Evolutionary conservation across 2,888 invertebrate genomes (phyloP), one percentile per base, ranked within the genome.

Genomic region (Torymus tubicola): DNA sequence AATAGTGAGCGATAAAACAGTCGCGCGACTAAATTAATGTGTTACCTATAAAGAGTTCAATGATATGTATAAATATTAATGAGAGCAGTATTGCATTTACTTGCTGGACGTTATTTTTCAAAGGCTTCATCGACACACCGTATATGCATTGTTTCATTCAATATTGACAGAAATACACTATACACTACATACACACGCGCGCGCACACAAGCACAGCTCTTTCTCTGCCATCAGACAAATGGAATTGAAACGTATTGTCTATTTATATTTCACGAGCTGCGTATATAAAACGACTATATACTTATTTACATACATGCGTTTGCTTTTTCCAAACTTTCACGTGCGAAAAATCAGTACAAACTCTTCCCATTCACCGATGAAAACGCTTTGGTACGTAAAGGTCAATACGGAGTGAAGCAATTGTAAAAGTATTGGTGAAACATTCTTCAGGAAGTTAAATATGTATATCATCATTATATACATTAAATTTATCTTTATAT

Each of bases 271-370:
- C 24, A 24, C 24, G 24, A 24, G 24, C 24, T 24, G 24, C 3
- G 18, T 16, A 42, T 14, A 53, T n/a, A 14, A 3, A n/a, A n/a
- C n/a, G 24, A 21, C 16, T 60, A 31, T 42, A 50, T 69, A n/a
- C 57, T 63, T 3, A 2, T 24, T 24, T 24, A 24, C 3, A 24
- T 24, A 24, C 24, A 24, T 24, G 24, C 24, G 3, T 3, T 2
- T 3, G 24, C 3, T 3, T 24, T 24, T 70, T 75, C 53, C 14
- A 57, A 61, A 72, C 16, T 31, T 42, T 52, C 21, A 67, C 55
- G 55, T 55, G 57, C 65, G 13, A 50, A 72, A 67, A 65, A 21
- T 61, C 61, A 79, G 79, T 79, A 79, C 79, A 79, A 79, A 79
- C 63, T 52, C n/a, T n/a, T 18, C 67, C 50, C 16, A 64, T 55